Evolutionary conservation across 2,888 invertebrate species (phyloP), one percentile per base, ranked within the genome.

Genomic region (Dicranocentrus wangi): DNA sequence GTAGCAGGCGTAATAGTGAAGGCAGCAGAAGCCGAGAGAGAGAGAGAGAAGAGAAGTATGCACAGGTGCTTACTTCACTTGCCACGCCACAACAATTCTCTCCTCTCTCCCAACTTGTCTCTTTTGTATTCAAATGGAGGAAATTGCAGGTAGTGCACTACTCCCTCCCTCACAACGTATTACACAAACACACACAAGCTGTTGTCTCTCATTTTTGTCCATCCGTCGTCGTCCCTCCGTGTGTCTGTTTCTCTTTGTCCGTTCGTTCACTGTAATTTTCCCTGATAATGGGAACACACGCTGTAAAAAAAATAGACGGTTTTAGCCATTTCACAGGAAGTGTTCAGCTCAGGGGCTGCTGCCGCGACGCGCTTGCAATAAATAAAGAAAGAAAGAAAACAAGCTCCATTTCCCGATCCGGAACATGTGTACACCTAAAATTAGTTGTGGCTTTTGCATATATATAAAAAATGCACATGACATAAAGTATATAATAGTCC

Each of bases 391-490:
- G 61, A 77, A 75, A 61, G 69, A 65, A 68, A 77, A 47, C 68
- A 68, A 69, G 69, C 77, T 61, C 55, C 69, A 61, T 69, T 69
- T 77, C 69, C 77, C 69, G 61, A 69, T 61, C 25, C 58, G 25
- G 42, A 65, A 53, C 39, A 23, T 60, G 25, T 61, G 28, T n/a
- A n/a, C n/a, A n/a, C n/a, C n/a, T n/a, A n/a, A n/a, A n/a, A n/a
- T n/a, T n/a, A n/a, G n/a, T n/a, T n/a, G n/a, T n/a, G n/a, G n/a
- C n/a, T n/a, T n/a, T n/a, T n/a, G n/a, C n/a, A n/a, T n/a, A n/a
- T n/a, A n/a, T n/a, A n/a, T n/a, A n/a, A n/a, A 23, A 43, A 65
- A 65, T 61, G 17, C 61, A 39, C 13, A 28, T 55, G 39, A 51
- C 32, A 47, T 23, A 10, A 23, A 43, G 17, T 43, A 23, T 21